These are phyloP conservation scores for Trissolcus basalis DNA, from an alignment of 1,140 invertebrate genomes.

Conservation along the genomic window DNA sequence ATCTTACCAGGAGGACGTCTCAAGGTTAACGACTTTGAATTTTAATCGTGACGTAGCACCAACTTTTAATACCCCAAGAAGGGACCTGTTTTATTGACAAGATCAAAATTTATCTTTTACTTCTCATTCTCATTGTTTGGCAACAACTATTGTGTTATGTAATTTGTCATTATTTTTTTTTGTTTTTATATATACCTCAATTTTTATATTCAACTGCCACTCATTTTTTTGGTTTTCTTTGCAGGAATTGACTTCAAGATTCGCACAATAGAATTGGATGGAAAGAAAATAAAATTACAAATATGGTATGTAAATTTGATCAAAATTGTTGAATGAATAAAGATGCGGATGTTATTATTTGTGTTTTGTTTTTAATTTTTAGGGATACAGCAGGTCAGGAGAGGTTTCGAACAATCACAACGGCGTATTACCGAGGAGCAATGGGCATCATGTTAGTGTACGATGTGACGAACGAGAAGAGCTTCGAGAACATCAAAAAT, in stretches of 20 bases:
- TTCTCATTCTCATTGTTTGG: background rate
- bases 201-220: no score
- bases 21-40: no score
- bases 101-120: background rate
- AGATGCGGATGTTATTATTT: no score
- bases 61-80: background rate
- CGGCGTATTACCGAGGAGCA: slow-evolving; percentile 97
- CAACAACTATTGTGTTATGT: background rate
- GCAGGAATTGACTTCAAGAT: slow-evolving; percentile 99
- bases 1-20: no score
- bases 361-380: slow-evolving; percentile 14
- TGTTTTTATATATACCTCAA: no score
- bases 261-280: slow-evolving; percentile 97
- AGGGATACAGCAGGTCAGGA: slow-evolving; percentile 98
- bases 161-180: background rate
- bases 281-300: slow-evolving; percentile 98
- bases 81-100: slow-evolving; percentile 1
- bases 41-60: no score
- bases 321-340: no score
- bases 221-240: no score
- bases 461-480: slow-evolving; percentile 98
- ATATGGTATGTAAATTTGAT: slow-evolving; percentile 88
- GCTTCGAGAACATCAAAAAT: slow-evolving; percentile 99
- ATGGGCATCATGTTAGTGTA: slow-evolving; percentile 99
- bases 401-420: slow-evolving; percentile 98